Base-by-base conservation (phyloP, 2,113 vertebrate species). In the Paralichthys olivaceus region DNA sequence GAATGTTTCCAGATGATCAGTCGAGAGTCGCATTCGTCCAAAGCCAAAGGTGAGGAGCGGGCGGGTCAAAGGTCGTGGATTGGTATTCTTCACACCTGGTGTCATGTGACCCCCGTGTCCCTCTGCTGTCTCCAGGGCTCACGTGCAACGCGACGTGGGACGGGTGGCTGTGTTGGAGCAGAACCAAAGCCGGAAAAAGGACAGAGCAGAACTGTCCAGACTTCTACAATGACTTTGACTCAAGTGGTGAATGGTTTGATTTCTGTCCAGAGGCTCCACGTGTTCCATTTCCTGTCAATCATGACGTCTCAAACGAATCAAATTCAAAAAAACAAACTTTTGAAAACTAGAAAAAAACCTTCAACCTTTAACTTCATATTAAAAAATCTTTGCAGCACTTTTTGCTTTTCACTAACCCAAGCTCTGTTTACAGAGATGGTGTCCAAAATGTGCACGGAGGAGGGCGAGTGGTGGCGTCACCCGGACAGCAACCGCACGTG, bases 121-220 rank as follows among this genome's bases (percentile, higher is more conserved):
- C 13, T 53, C 14, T 58, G 40, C 0, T 22, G 57, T 40, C 17
- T 14, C 29, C 59, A 75, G 96, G 93, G 15, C 75, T 85, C 1
- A 84, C 92, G 82, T 99, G 98, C 86, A 98, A 96, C 82, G 92
- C 92, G 6, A 99, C 98, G 0, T 99, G 98, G 98, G 98, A 99
- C 19, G 98, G 97, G 0, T 99, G 98, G 98, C 79, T 99, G 55
- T 99, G 98, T 81, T 99, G 98, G 98, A 96, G 94, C 0, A 94
- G 96, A 13, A 93, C 94, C 0, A 89, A 96, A 4, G 95, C 95
- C 0, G 98, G 97, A 25, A 77, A 93, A 0, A 93, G 92, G 1
- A 94, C 94, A 0, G 93, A 95, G 72, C 98, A 99, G 81, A 94
- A 86, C 61, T 99, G 98, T 75, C 98, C 98, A 1, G 96, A 96